Evolutionary conservation across 2,797 vertebrate species (phyloP).

Genomic region (Aeoliscus strigatus): DNA sequence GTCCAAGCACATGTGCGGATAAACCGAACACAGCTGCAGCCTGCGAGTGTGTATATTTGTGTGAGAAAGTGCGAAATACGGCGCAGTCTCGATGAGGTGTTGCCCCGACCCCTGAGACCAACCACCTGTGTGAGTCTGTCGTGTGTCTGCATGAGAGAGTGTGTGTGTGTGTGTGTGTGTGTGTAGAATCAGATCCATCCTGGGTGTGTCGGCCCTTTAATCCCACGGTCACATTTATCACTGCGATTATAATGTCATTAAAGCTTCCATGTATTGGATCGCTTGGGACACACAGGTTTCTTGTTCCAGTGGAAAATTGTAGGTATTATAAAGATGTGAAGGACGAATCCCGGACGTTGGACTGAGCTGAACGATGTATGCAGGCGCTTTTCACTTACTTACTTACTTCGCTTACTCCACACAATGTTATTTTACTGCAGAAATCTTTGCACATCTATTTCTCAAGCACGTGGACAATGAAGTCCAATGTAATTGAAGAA

Average conservation of each 20-base stretch:
- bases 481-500: no score
- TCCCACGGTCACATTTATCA: constrained; percentile 42
- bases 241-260: constrained; percentile 27
- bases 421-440: no score
- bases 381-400: no score
- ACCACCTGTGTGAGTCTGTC: constrained; percentile 35
- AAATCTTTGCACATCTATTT: no score
- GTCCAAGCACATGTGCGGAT: constrained; percentile 46
- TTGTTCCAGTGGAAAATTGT: no score
- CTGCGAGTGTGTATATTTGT: constrained; percentile 19
- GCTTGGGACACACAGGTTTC: background rate
- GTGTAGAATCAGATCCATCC: constrained; percentile 18
- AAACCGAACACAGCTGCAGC: constrained; percentile 70
- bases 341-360: no score
- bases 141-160: constrained; percentile 18
- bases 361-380: no score
- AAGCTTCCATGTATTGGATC: constrained; percentile 17
- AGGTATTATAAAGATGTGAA: no score
- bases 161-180: constrained; percentile 23
- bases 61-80: constrained; percentile 19
- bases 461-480: no score
- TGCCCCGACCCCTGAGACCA: constrained; percentile 52
- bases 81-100: constrained; percentile 51
- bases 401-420: no score
- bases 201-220: constrained; percentile 16